phyloP scores from a whole-genome alignment of 2,888 invertebrate species.

The Caenorhabditis virilis region DNA sequence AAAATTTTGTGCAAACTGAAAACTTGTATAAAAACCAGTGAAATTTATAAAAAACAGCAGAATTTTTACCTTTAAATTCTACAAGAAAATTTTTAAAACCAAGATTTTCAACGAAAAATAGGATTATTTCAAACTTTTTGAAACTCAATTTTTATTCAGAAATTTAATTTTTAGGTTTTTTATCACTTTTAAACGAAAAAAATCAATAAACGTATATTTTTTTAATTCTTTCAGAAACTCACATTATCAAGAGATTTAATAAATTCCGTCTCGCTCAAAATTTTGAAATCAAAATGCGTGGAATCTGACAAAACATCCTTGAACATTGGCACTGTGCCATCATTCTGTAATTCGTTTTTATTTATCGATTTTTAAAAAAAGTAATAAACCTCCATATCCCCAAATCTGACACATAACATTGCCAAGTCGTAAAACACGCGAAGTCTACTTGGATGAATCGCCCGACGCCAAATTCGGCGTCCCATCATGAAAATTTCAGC shows the following conservation, averaged over 20 bases:
- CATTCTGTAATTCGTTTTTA: too few relatives aligned
- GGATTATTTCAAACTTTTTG: neutral
- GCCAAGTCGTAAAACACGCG: slow-evolving; percentile 57
- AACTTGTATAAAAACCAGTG: too few relatives aligned
- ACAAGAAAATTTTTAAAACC: too few relatives aligned
- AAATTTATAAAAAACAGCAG: too few relatives aligned
- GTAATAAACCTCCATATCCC: slow-evolving; percentile 44
- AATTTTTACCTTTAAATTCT: too few relatives aligned
- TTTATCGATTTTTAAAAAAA: too few relatives aligned
- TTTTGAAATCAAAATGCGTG: slow-evolving; percentile 54
- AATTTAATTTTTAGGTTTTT: neutral
- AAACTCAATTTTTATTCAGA: neutral
- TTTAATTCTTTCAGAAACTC: neutral
- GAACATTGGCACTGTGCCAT: slow-evolving; percentile 41
- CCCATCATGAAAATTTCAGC: slow-evolving; percentile 60
- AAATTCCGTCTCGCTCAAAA: slow-evolving; percentile 50
- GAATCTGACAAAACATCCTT: slow-evolving; percentile 46
- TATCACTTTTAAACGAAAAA: neutral
- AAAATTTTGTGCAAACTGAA: too few relatives aligned
- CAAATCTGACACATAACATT: slow-evolving; percentile 54
- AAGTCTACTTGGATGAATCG: slow-evolving; percentile 51
- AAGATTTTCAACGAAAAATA: too few relatives aligned
- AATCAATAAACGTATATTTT: neutral
- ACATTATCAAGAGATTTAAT: slow-evolving; percentile 56
- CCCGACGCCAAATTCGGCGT: slow-evolving; percentile 52